These are phyloP conservation scores for Acinonyx jubatus DNA, from an alignment of 2,113 vertebrate genomes.

Conservation along the genomic window DNA sequence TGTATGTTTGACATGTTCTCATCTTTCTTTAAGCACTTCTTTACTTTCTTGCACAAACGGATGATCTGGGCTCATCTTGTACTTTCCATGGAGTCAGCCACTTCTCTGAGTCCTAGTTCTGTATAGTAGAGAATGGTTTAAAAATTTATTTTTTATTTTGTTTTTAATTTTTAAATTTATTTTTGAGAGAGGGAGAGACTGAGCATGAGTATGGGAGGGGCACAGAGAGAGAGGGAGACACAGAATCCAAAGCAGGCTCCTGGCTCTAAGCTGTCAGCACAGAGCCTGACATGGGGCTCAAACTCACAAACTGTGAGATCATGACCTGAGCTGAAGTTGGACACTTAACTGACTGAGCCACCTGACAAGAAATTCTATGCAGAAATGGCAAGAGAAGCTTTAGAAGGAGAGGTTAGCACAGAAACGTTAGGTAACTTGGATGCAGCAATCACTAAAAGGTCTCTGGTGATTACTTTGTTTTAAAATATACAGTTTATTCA, in stretches of 20 bases:
- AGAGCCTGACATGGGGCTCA: no score
- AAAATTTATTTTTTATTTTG: not conserved
- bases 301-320: no score
- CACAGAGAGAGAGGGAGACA: no score
- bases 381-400: not conserved
- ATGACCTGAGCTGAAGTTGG: no score
- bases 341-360: no score
- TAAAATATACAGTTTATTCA: not conserved
- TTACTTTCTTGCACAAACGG: not conserved
- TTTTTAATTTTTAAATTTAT: no score
- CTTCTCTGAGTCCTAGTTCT: not conserved
- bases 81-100: not conserved
- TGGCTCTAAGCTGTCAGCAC: no score
- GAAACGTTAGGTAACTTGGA: not conserved
- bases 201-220: no score
- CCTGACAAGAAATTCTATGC: not conserved
- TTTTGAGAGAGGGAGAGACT: no score
- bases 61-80: not conserved
- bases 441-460: not conserved
- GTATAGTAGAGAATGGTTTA: not conserved
- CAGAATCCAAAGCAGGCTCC: no score
- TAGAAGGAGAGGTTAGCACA: not conserved
- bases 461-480: not conserved
- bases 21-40: not conserved
- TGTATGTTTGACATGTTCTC: not conserved